These are phyloP conservation scores for Macrophya annulata DNA, from an alignment of 2,888 invertebrate genomes.

Conservation along the genomic window DNA sequence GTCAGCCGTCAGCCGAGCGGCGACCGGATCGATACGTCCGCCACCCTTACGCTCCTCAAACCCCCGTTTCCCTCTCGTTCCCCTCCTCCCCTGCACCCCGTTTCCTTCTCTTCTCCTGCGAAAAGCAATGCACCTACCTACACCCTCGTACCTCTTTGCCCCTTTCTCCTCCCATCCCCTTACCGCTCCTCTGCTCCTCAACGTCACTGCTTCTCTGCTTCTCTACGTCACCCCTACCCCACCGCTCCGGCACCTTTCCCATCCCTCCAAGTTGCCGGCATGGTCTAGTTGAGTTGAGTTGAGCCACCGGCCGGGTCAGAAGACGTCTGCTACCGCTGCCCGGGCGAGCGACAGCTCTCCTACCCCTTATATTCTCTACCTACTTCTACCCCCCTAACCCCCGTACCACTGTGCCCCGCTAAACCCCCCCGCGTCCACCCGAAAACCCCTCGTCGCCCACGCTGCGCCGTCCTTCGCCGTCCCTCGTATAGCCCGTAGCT, in stretches of 20 bases:
- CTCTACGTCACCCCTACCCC: slow-evolving; percentile 60
- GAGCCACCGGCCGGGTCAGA: slow-evolving; percentile 80
- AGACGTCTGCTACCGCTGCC: slow-evolving; percentile 78
- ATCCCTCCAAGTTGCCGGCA: slow-evolving; percentile 66
- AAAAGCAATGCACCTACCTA: slow-evolving; percentile 77
- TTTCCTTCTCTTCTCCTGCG: slow-evolving; percentile 69
- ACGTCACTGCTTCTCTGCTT: slow-evolving; percentile 57
- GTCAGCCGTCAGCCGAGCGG: slow-evolving; percentile 79
- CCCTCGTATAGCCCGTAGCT: slow-evolving; percentile 52
- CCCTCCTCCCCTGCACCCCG: slow-evolving; percentile 64
- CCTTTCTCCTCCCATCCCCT: too few relatives aligned
- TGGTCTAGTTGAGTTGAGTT: slow-evolving; percentile 75
- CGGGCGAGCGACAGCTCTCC: slow-evolving; percentile 77
- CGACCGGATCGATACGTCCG: slow-evolving; percentile 78
- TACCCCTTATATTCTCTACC: slow-evolving; percentile 67
- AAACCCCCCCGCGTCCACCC: slow-evolving; percentile 57
- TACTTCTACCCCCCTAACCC: slow-evolving; percentile 59
- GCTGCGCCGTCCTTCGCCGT: slow-evolving; percentile 61
- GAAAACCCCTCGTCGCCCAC: slow-evolving; percentile 63
- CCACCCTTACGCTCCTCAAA: slow-evolving; percentile 66
- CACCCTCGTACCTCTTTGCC: slow-evolving; percentile 50
- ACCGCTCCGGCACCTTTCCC: slow-evolving; percentile 58
- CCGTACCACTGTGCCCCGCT: slow-evolving; percentile 62
- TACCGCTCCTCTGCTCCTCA: slow-evolving; percentile 52
- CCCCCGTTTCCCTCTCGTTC: slow-evolving; percentile 58